These are phyloP conservation scores for Premnoplex brunnescens DNA, from an alignment of 2,797 vertebrate genomes.

Conservation along the genomic window DNA sequence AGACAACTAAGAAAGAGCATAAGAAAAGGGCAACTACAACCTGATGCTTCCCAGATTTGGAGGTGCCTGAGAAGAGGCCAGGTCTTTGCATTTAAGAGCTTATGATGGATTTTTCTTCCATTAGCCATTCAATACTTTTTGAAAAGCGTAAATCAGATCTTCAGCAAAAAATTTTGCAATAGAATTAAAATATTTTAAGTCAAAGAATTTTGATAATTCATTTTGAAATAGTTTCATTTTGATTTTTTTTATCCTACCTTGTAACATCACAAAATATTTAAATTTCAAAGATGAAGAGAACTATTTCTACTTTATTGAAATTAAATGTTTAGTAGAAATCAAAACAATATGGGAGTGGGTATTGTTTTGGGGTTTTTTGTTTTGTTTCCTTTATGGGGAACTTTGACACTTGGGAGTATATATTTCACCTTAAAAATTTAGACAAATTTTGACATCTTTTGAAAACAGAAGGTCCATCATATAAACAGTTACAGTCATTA, in stretches of 20 bases:
- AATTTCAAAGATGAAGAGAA: not conserved
- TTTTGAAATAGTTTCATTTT: not conserved
- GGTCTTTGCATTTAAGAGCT: not conserved
- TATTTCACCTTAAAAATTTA: not conserved
- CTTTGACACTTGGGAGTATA: not conserved
- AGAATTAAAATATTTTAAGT: not conserved
- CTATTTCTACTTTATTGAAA: not conserved
- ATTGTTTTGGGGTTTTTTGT: not conserved
- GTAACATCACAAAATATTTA: not conserved
- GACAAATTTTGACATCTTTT: not conserved
- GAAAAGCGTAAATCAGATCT: not conserved
- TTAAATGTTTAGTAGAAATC: not conserved
- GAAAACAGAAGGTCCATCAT: not conserved
- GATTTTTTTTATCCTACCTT: not conserved
- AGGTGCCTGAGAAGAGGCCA: not conserved
- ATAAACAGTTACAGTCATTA: not conserved
- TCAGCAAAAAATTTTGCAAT: not conserved
- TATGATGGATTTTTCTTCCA: not conserved
- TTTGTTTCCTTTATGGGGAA: not conserved
- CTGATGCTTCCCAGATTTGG: not conserved
- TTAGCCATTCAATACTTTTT: not conserved
- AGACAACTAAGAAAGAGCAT: not conserved
- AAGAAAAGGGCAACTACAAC: not conserved
- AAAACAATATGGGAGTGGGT: not conserved
- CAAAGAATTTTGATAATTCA: not conserved